Evolutionary conservation across 2,113 vertebrate species (phyloP), one percentile per base, ranked within the genome.

Genomic region (Chelonoidis abingdonii): DNA sequence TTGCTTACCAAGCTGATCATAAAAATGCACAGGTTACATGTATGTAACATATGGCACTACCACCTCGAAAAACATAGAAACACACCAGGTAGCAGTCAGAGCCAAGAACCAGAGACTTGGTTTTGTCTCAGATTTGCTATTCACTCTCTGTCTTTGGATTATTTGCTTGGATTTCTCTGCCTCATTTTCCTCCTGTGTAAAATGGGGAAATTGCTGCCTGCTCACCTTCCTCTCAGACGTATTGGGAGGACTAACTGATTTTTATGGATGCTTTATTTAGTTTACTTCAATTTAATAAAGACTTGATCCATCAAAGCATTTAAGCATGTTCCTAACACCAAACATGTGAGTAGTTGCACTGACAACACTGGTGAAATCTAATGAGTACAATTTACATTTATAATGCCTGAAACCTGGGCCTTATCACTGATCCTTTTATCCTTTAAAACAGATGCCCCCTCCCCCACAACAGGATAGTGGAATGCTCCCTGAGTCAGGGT

Each of bases 51-150:
- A 78, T 41, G 79, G 38, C n/a, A 86, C 72, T 88, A 56, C 0
- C 76, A 14, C 12, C 57, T 57, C 27, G 25, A 27, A 59, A 29
- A 53, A 38, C 16, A 88, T 88, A 92, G 12, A 44, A 92, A 95
- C 82, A 93, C 56, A 27, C 89, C 87, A 47, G 4, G 12, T 21
- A 85, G 3, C 6, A 81, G 88, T 96, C 54, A 90, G 91, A 96
- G 38, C 21, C 82, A 89, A 94, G 91, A 93, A 50, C 22, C 94
- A 93, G 89, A 93, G 75, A 53, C 38, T 87, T 86, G 57, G 57
- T 89, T 85, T 93, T 87, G 91, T 2, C 50, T 81, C 86, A 92
- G 82, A 27, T 92, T 93, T 94, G 44, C 88, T 94, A 53, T 80
- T 94, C 84, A 25, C 16, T 96, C 84, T 83, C 80, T 79, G 72